Base-by-base conservation (phyloP, 2,888 invertebrate genomes). In the Craniophora ligustri region DNA sequence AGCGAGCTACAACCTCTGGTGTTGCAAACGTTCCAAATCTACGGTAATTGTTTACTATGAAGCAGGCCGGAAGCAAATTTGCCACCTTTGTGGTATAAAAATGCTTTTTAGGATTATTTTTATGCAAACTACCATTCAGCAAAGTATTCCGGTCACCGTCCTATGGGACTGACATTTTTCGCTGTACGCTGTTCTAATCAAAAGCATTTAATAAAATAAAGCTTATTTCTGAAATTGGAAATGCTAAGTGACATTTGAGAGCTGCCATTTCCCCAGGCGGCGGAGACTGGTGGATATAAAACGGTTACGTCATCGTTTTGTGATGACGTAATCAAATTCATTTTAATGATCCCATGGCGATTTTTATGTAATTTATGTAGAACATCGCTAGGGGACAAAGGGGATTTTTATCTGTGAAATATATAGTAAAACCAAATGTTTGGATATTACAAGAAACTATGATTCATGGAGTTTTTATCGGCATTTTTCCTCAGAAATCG, bases 241-340 rank as follows among this genome's bases (percentile, higher is more conserved):
- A 61, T 18, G 26, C 42, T 40, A 30, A 66, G 60, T 42, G 61
- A 62, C 67, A 59, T 59, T 61, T 66, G 67, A 60, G 50, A 44
- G 60, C 39, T n/a, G n/a, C 62, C 35, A 51, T 66, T 62, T 41
- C 19, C 67, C 44, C 49, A 26, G 41, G 8, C 44, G 23, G 13
- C 19, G 10, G 19, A 40, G 14, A 15, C 26, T 23, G 23, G 26
- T 3, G n/a, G n/a, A 28, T 42, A 35, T 42, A 30, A 59, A 39
- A 55, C 30, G 31, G 6, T 57, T 40, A 65, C 65, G 39, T 57
- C 46, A 57, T 10, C 23, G 1, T 21, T 21, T 21, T 21, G 21
- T 23, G 23, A 36, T 13, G 10, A 34, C 34, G 34, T 34, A 18
- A 35, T n/a, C 1, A 15, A 16, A 32, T 16, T n/a, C 10, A 36